These are phyloP conservation scores for Conus betulinus DNA, from an alignment of 1,140 invertebrate genomes.

Conservation along the genomic window DNA sequence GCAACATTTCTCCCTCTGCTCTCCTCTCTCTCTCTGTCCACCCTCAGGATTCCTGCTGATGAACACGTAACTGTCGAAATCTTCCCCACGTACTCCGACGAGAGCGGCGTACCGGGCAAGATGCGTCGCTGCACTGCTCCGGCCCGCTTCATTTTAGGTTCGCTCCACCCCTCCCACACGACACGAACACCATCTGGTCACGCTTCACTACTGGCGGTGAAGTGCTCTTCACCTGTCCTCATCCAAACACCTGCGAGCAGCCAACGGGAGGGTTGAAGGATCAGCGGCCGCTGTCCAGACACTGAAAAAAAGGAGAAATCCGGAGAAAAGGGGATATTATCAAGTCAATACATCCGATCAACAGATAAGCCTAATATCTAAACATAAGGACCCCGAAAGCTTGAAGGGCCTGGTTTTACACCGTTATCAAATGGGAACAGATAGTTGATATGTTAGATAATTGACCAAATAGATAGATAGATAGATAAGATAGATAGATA, in stretches of 20 bases:
- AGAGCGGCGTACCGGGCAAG: constrained; percentile 69
- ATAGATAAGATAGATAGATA: no score
- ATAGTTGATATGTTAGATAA: no score
- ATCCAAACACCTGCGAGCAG: constrained; percentile 74
- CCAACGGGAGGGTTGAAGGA: constrained; percentile 73
- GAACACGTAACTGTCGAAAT: constrained; percentile 70
- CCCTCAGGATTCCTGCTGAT: constrained; percentile 69
- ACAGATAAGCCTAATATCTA: no score
- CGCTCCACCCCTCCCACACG: constrained; percentile 73
- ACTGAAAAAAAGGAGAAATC: constrained; percentile 58
- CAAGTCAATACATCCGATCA: no score
- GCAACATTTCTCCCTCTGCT: not conserved
- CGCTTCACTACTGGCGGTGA: constrained; percentile 65
- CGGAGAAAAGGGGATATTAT: not conserved
- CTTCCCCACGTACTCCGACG: constrained; percentile 71
- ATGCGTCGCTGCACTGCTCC: constrained; percentile 71
- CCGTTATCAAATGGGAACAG: no score
- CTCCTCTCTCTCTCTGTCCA: constrained; percentile 45
- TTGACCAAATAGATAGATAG: no score
- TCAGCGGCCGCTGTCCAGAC: constrained; percentile 70
- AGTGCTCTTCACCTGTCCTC: constrained; percentile 71
- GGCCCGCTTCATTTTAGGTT: constrained; percentile 68
- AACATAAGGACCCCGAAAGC: no score
- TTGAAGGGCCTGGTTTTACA: no score
- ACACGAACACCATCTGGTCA: constrained; percentile 72